phyloP scores from a whole-genome alignment of 1,140 invertebrate genomes.

The Drosophila willistoni region DNA sequence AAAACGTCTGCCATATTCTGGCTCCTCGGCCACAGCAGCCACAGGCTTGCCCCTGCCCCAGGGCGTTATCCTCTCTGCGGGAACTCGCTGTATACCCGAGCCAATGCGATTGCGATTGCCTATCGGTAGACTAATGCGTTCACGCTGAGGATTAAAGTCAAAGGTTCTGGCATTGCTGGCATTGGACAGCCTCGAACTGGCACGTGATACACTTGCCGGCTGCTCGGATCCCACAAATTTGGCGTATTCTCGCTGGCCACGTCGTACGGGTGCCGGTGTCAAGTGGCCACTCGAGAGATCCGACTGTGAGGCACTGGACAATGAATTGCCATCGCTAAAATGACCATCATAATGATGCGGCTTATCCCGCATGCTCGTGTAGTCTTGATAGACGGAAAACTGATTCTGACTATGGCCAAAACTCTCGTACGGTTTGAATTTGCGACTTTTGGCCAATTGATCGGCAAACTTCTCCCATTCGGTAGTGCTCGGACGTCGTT shows the following conservation, averaged over 20 bases:
- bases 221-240: constrained; percentile 67
- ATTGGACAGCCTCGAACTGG: constrained; percentile 58
- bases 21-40: constrained; percentile 47
- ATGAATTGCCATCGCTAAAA: constrained; percentile 66
- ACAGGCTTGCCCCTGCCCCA: constrained; percentile 51
- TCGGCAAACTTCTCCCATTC: constrained; percentile 80
- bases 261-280: constrained; percentile 50
- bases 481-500: constrained; percentile 64
- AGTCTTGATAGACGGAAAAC: constrained; percentile 71
- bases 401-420: constrained; percentile 60
- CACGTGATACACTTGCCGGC: constrained; percentile 60
- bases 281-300: constrained; percentile 68
- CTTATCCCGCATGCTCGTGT: constrained; percentile 64
- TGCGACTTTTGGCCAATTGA: constrained; percentile 64
- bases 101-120: constrained; percentile 44
- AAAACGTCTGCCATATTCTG: constrained; percentile 30
- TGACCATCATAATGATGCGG: constrained; percentile 63
- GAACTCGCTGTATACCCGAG: constrained; percentile 42
- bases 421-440: constrained; percentile 70
- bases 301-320: constrained; percentile 62
- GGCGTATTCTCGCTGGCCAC: constrained; percentile 69
- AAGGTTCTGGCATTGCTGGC: constrained; percentile 47
- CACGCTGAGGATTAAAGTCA: constrained; percentile 72
- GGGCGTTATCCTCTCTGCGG: constrained; percentile 37
- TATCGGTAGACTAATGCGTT: constrained; percentile 57